Evolutionary conservation across 2,113 vertebrate genomes (phyloP), one percentile per base, ranked within the genome.

Genomic region (Rattus rattus): DNA sequence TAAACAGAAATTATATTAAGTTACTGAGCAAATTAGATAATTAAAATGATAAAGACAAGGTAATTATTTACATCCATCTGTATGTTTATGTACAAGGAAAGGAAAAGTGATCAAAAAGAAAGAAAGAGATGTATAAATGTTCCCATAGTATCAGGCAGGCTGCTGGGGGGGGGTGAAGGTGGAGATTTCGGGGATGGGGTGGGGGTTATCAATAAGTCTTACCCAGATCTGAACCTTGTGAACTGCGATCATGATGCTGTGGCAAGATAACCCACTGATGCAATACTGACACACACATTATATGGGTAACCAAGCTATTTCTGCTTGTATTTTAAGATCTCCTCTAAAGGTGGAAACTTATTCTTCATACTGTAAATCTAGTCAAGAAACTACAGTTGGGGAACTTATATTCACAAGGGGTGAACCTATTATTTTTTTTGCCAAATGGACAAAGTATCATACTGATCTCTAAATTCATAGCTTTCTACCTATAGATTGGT

Each of bases 1-100:
- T 59, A 17, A 59, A 67, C 14, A 92, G 30, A n/a, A 81, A 77
- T 19, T 33, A 76, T 87, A 52, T 0, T 86, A 72, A 90, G 61
- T 83, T 36, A 93, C 22, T 61, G 72, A 73, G 20, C 52, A 83
- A 91, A 93, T 75, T 6, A 39, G 63, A 54, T 17, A 91, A 84
- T 11, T 43, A 94, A 56, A 33, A 93, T 39, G 24, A 22, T 56
- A 59, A 92, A 88, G 54, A 77, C 16, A 91, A 65, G 93, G 63
- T 85, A 94, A 88, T 36, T 33, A 49, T 5, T 33, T 24, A 61
- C 16, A 7, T 26, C 19, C 49, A 12, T 33, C 28, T 54, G 1
- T 63, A 2, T 81, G 20, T 30, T 12, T 11, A 22, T 6, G 11
- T 0, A 65, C 36, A 36, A 7, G 33, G 47, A 84, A 12, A 83